Evolutionary conservation across 1,140 invertebrate species (phyloP).

Genomic region (Aleiodes sp.): DNA sequence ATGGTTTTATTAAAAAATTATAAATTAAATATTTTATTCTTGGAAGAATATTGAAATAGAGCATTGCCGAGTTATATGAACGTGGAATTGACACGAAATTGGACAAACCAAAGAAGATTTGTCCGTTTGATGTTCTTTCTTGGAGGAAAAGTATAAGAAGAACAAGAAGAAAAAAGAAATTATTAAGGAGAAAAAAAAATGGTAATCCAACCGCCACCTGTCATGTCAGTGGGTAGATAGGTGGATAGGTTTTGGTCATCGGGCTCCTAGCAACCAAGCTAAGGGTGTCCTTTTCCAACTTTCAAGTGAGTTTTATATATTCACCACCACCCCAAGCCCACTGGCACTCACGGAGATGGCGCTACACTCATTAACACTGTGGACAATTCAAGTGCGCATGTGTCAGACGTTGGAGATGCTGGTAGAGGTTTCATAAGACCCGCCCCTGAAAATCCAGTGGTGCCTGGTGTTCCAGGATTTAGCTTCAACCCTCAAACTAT

Average conservation of each 20-base stretch:
- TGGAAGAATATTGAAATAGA: no score
- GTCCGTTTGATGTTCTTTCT: neutral
- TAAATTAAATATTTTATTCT: no score
- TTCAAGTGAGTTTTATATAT: neutral
- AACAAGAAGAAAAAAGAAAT: neutral
- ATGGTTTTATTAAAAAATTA: no score
- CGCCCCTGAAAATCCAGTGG: slow-evolving; percentile 2
- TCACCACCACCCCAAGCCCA: no score
- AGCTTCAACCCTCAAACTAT: slow-evolving; percentile 14
- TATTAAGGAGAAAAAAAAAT: slow-evolving; percentile 20
- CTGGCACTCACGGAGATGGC: slow-evolving; percentile 22
- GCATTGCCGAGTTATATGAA: neutral
- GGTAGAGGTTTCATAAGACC: slow-evolving; percentile 1
- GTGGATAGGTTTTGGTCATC: slow-evolving; percentile 27
- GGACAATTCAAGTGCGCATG: neutral
- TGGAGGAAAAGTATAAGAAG: neutral
- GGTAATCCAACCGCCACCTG: slow-evolving; percentile 31
- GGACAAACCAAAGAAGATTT: neutral
- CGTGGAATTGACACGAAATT: neutral
- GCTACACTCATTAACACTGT: slow-evolving; percentile 31
- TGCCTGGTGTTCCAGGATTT: slow-evolving; percentile 4
- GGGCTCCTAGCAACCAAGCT: slow-evolving; percentile 32
- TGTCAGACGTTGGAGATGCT: neutral
- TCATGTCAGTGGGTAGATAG: slow-evolving; percentile 20
- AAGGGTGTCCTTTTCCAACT: neutral